Base-by-base conservation (phyloP, 2,888 invertebrate genomes). In the Hyposoter dolosus region DNA sequence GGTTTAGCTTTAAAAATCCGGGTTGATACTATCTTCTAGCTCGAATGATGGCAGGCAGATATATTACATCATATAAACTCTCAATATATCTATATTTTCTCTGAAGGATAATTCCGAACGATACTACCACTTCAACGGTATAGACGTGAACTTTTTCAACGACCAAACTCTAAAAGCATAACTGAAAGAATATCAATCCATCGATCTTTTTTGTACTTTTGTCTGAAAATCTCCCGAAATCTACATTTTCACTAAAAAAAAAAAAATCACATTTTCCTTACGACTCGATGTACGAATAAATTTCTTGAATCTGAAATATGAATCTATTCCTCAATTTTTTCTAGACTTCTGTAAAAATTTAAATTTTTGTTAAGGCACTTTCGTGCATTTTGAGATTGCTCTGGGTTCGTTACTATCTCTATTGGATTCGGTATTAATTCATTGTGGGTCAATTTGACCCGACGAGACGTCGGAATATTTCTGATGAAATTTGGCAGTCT, bases 1-100 rank as follows among this genome's bases (percentile, higher is more conserved):
- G 81, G 66, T 65, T 81, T 56, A 65, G 15, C 40, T 65, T 75
- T 19, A 45, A 19, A 68, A 81, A 81, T 74, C 81, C 53, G 68
- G 74, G 45, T 45, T 43, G 81, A 81, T 72, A 65, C 71, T 50
- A 53, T 43, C 81, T 71, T 53, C n/a, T n/a, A 32, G 66, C 19
- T 43, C 19, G 74, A 74, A 53, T n/a, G 35, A 65, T 47, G 47
- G 23, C 56, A 53, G 53, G 23, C 19, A 76, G 53, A 78, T 71
- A 35, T 80, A 63, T 45, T 47, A 71, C 35, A 32, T 66, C 40
- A 19, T 40, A 66, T 66, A 66, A 40, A 66, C 40, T 40, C 15
- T 32, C 40, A 28, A 78, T 50, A 12, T 65, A n/a, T 72, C n/a
- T 65, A 40, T 28, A 32, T 68, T 53, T 65, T 10, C 5, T 17